Percentiles rank a stretch among this genome's conserved stretches.
phyloP scores from a whole-genome alignment of 2,113 vertebrate genomes.

The Nipponia nippon region DNA sequence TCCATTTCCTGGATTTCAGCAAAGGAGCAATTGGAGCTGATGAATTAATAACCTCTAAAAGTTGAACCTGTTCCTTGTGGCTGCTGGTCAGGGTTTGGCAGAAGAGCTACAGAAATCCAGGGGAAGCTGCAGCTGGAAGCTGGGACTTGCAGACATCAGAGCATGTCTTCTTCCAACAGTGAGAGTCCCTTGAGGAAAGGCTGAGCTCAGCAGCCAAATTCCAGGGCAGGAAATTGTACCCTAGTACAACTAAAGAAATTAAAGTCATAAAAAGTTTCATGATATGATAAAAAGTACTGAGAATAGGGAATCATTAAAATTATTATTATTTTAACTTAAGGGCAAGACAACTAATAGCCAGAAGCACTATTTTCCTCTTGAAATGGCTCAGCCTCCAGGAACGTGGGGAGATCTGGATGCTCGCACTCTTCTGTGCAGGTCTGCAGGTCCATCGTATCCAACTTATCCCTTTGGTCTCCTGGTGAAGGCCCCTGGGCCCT shows the following conservation, averaged over 20 bases:
- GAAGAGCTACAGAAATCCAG: background rate
- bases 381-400: background rate
- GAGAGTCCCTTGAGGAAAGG: background rate
- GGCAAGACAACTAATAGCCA: background rate
- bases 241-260: background rate
- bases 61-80: accelerated
- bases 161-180: background rate
- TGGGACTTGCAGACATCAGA: background rate
- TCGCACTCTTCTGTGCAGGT: background rate
- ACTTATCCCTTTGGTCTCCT: background rate
- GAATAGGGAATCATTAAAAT: background rate
- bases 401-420: background rate
- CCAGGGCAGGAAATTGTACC: background rate
- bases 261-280: background rate
- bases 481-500: background rate
- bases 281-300: background rate
- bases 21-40: background rate
- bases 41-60: background rate
- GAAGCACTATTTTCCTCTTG: background rate
- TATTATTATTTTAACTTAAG: background rate
- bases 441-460: background rate
- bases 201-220: background rate
- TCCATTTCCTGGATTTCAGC: background rate
- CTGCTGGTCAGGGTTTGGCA: background rate
- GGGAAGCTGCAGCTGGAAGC: background rate